These are phyloP conservation scores for Drosophila repleta DNA, from an alignment of 1,140 invertebrate genomes.

Conservation along the genomic window DNA sequence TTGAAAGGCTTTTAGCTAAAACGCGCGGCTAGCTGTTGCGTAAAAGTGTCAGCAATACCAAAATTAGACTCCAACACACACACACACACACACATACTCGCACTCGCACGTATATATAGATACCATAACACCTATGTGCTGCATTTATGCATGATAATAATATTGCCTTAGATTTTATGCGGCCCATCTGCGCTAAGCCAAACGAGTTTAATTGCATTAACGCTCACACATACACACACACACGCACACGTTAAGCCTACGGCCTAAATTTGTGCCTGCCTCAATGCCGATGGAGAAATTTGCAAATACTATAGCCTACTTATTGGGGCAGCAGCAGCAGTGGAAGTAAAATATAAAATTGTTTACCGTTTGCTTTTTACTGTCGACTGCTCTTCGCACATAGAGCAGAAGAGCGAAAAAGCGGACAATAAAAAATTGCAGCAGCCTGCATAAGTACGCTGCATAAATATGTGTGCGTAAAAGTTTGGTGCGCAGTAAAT, in stretches of 20 bases:
- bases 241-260: background rate
- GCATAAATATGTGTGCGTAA: slow-evolving; percentile 37
- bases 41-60: slow-evolving; percentile 48
- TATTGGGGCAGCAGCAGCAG: slow-evolving; percentile 24
- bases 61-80: slow-evolving; percentile 8
- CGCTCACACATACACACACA: background rate
- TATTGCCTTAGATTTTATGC: slow-evolving; percentile 56
- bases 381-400: slow-evolving; percentile 7
- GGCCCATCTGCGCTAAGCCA: slow-evolving; percentile 3
- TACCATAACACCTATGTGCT: background rate
- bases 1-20: slow-evolving; percentile 78
- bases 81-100: background rate
- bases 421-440: slow-evolving; percentile 55
- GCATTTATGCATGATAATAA: slow-evolving; percentile 52
- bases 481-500: slow-evolving; percentile 44
- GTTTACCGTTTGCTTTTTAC: slow-evolving; percentile 45
- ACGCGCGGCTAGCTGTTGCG: slow-evolving; percentile 53
- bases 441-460: slow-evolving; percentile 59
- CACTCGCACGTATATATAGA: too few relatives aligned
- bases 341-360: slow-evolving; percentile 56
- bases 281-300: slow-evolving; percentile 4
- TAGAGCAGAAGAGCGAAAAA: background rate
- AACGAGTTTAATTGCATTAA: slow-evolving; percentile 15
- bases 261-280: background rate
- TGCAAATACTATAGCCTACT: slow-evolving; percentile 35